Evolutionary conservation across 2,888 invertebrate species (phyloP), one percentile per base, ranked within the genome.

Genomic region (Mimumesa dahlbomi): DNA sequence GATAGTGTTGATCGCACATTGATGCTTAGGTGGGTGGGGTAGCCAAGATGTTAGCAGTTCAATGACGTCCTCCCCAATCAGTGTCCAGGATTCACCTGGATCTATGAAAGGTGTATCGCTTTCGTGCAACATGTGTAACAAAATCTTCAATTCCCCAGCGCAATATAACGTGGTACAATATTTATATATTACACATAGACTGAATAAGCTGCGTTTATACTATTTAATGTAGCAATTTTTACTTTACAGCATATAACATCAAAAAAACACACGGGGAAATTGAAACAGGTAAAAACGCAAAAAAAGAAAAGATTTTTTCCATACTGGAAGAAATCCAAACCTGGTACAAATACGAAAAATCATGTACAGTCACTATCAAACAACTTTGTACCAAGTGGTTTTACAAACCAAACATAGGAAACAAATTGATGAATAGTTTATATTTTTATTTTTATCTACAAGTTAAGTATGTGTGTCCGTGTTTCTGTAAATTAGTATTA

Each of bases 1-100:
- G 89, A 90, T 90, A 90, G 90, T 89, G 87, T 90, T 90, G 90
- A 90, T 90, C 87, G 83, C 84, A 88, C 89, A 89, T 89, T 89
- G 84, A 88, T 89, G 88, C 89, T 85, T 87, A 89, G 89, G 89
- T 89, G 87, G 79, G 59, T 84, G 86, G 86, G 56, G 42, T 63
- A 72, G 59, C 64, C 67, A 77, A 62, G 76, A 74, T 52, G 61
- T 84, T 77, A 79, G 77, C 46, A 64, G 62, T 49, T 52, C 77
- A 11, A 21, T 77, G 58, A 64, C 75, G 34, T 43, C 74, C 9
- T 38, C 79, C n/a, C 45, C 75, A 14, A 50, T 54, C 25, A 71
- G 52, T 61, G 56, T 56, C 14, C 73, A 80, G 21, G 71, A 72
- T 22, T 54, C 68, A 38, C 46, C 79, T 29, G 40, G 34, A 52